Evolutionary conservation across 2,113 vertebrate genomes (phyloP), one percentile per base, ranked within the genome.

Genomic region (Otis tarda): DNA sequence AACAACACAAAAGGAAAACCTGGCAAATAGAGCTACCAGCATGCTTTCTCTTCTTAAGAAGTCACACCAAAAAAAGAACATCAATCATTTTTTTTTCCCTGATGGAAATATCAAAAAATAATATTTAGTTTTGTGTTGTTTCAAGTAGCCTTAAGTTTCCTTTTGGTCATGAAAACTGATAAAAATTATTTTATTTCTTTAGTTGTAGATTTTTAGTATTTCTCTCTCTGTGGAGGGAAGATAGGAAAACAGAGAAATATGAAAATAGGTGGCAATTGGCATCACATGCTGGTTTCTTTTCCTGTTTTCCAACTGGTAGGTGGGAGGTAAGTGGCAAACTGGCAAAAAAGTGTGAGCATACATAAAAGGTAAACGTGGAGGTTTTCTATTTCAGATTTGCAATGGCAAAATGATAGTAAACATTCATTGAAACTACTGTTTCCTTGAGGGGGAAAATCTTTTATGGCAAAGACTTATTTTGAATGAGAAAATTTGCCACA

Each of bases 321-420:
- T 97, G 93, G 96, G 96, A 97, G 96, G 91, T 93, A 96, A 95
- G 95, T 65, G 83, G 93, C 49, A 97, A 96, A 95, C 91, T 94
- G 91, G 93, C 70, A 97, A 87, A 93, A 65, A 94, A 87, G 94
- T 96, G 96, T 91, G 87, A 97, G 91, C 81, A 87, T 82, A 93
- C 94, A 95, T 95, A 89, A 43, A 43, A 43, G 41, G 41, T 43
- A 43, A 43, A 43, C 10, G 41, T 43, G 41, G 41, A 43, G 41
- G 15, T 43, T 43, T 43, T 43, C 41, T 89, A 95, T 78, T 94
- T 94, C 77, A 68, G 65, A 93, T 91, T 89, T 93, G 87, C 57
- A 84, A 75, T 10, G 6, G 53, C 61, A 75, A 95, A 87, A 56
- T 53, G n/a, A 87, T 91, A 96, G 96, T 96, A 96, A 97, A 96